These are phyloP conservation scores for Drosophila leontia DNA, from an alignment of 1,140 invertebrate species.

Conservation along the genomic window DNA sequence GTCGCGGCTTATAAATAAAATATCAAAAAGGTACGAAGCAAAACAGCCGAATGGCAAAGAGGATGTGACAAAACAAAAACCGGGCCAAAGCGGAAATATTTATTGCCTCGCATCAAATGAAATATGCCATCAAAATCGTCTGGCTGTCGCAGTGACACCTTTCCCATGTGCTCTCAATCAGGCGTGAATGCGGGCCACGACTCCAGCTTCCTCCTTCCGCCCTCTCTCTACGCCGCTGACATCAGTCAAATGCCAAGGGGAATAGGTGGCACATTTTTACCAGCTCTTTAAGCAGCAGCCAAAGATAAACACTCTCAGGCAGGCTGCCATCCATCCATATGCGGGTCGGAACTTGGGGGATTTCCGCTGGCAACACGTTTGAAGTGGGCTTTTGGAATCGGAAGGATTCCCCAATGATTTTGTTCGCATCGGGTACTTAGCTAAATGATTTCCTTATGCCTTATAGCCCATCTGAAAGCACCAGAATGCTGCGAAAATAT, in stretches of 20 bases:
- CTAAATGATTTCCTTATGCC: constrained; percentile 24
- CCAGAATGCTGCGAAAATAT: not conserved
- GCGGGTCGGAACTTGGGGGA: constrained; percentile 31
- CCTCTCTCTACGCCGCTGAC: constrained; percentile 39
- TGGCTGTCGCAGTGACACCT: constrained; percentile 72
- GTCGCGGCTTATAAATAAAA: constrained; percentile 72
- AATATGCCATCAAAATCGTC: constrained; percentile 80
- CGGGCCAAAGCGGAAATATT: constrained; percentile 60
- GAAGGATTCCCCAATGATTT: constrained; percentile 16
- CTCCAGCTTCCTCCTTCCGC: constrained; percentile 11
- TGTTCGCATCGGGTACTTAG: constrained; percentile 8
- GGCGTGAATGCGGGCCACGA: constrained; percentile 63
- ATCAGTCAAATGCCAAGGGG: constrained; percentile 67
- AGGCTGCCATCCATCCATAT: constrained; percentile 4
- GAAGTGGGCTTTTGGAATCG: constrained; percentile 26
- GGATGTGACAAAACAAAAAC: constrained; percentile 39
- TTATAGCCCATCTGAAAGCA: not conserved
- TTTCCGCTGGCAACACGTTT: constrained; percentile 13
- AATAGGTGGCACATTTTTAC: constrained; percentile 42
- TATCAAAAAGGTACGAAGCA: constrained; percentile 44
- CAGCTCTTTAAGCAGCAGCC: constrained; percentile 46
- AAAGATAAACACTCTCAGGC: constrained; percentile 38
- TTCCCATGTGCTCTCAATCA: constrained; percentile 72
- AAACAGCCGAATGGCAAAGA: constrained; percentile 31
- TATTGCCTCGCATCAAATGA: constrained; percentile 77